These are phyloP conservation scores for Azorinus chamasolen DNA, from an alignment of 2,888 invertebrate species.

Conservation along the genomic window DNA sequence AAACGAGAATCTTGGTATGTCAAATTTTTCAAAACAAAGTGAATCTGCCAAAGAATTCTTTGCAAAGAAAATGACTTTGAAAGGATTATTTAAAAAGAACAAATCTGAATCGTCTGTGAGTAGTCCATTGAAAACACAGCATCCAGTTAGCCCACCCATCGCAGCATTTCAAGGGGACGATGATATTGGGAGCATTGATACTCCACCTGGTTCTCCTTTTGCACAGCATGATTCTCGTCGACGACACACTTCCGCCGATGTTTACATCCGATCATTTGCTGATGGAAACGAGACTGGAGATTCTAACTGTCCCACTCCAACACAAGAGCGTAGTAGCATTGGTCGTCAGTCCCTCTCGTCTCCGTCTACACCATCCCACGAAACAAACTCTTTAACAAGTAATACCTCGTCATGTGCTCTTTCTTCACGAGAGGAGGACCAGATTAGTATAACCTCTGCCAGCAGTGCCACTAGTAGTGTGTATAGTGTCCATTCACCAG, in stretches of 20 bases:
- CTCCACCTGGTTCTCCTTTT: constrained; percentile 70
- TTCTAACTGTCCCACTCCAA: constrained; percentile 60
- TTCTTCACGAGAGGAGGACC: constrained; percentile 52
- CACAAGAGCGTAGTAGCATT: constrained; percentile 39
- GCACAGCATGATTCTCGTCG: constrained; percentile 60
- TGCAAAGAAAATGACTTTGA: constrained; percentile 67
- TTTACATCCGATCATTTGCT: constrained; percentile 45
- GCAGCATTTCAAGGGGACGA: constrained; percentile 68
- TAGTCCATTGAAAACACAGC: constrained; percentile 48
- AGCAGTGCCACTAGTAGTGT: constrained; percentile 52
- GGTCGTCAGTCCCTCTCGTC: constrained; percentile 37
- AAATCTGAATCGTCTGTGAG: constrained; percentile 59
- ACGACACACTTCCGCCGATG: constrained; percentile 70
- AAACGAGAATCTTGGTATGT: constrained; percentile 61
- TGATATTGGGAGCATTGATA: constrained; percentile 66
- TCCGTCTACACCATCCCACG: constrained; percentile 51
- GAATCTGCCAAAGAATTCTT: constrained; percentile 66
- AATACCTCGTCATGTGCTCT: constrained; percentile 12
- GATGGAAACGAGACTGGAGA: constrained; percentile 48
- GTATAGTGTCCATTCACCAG: constrained; percentile 37
- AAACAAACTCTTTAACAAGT: constrained; percentile 24
- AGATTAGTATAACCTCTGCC: constrained; percentile 57
- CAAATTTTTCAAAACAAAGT: constrained; percentile 53
- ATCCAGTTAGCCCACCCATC: constrained; percentile 64
- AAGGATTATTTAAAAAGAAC: constrained; percentile 66